Conservation (phyloP, 2,797 vertebrate species). For the Podarcis siculus region DNA sequence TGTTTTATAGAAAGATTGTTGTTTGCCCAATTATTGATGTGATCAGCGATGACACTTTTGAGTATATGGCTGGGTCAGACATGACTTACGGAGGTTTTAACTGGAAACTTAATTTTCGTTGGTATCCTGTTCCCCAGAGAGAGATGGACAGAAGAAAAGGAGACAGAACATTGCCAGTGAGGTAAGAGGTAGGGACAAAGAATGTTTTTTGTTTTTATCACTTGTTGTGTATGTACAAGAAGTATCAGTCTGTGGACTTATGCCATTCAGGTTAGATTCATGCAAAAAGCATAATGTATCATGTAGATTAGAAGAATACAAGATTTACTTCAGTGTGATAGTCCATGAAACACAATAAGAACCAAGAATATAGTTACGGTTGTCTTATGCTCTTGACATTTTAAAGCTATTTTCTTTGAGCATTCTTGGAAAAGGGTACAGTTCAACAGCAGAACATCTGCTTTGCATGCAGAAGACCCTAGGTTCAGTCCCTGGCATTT, state of each 20-base stretch:
- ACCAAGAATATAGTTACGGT: background rate
- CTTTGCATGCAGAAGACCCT: too few species aligned
- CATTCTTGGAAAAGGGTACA: background rate
- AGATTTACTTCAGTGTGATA: background rate
- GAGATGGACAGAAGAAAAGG: slow-evolving; percentile 98
- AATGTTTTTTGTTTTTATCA: background rate
- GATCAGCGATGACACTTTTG: slow-evolving; percentile 97
- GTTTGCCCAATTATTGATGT: slow-evolving; percentile 92
- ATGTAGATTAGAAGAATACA: background rate
- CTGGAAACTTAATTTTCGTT: slow-evolving; percentile 98
- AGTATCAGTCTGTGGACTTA: background rate
- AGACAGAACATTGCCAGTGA: slow-evolving; percentile 94
- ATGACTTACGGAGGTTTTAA: slow-evolving; percentile 99
- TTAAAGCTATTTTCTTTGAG: background rate
- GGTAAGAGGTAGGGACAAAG: slow-evolving; percentile 70
- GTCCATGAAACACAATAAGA: background rate
- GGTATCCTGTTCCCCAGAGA: slow-evolving; percentile 97
- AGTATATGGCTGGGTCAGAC: slow-evolving; percentile 98
- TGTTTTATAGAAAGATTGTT: slow-evolving; percentile 82
- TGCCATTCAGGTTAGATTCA: background rate
- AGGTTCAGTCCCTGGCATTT: too few species aligned
- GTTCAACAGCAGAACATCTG: too few species aligned
- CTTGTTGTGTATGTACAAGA: fast-evolving
- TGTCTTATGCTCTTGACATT: background rate
- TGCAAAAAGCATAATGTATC: background rate